Percentiles rank a stretch among this genome's conserved stretches.
phyloP scores from a whole-genome alignment of 2,888 invertebrate species.

The Megamerina dolium region DNA sequence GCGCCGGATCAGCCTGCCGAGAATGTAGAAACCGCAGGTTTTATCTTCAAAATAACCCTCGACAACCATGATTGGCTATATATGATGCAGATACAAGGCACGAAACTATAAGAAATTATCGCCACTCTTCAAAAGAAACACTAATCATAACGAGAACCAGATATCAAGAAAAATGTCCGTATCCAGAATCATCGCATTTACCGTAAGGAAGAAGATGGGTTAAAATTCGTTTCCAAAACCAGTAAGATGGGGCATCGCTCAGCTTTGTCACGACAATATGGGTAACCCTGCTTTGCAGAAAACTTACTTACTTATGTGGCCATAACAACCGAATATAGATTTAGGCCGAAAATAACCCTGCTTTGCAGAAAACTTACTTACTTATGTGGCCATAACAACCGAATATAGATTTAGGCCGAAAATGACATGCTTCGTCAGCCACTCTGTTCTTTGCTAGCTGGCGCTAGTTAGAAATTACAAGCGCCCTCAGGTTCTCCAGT shows the following conservation, averaged over 20 bases:
- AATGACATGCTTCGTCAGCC: too few species aligned
- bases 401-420: too few species aligned
- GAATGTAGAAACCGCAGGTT: slow-evolving; percentile 6
- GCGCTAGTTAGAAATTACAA: too few species aligned
- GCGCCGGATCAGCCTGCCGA: slow-evolving; percentile 8
- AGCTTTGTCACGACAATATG: slow-evolving; percentile 11
- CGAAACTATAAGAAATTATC: slow-evolving; percentile 3
- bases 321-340: too few species aligned
- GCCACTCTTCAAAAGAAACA: neutral
- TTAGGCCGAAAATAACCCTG: too few species aligned
- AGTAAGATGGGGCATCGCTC: slow-evolving; percentile 10
- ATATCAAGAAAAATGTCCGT: slow-evolving; percentile 7
- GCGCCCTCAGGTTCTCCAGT: too few species aligned
- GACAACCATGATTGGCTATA: slow-evolving; percentile 13
- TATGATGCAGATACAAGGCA: slow-evolving; percentile 15
- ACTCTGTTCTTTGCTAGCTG: too few species aligned
- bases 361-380: too few species aligned
- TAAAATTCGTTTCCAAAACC: slow-evolving; percentile 16
- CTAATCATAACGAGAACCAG: neutral
- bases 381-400: too few species aligned
- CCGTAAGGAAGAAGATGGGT: slow-evolving; percentile 4
- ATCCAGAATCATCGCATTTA: slow-evolving; percentile 9
- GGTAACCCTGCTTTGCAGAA: slow-evolving; percentile 8
- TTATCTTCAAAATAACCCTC: slow-evolving; percentile 5
- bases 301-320: too few species aligned